A percentile compares a stretch with the other conserved stretches of the same genome.
Conservation (phyloP, 2,113 vertebrate species). For the Dascyllus trimaculatus region DNA sequence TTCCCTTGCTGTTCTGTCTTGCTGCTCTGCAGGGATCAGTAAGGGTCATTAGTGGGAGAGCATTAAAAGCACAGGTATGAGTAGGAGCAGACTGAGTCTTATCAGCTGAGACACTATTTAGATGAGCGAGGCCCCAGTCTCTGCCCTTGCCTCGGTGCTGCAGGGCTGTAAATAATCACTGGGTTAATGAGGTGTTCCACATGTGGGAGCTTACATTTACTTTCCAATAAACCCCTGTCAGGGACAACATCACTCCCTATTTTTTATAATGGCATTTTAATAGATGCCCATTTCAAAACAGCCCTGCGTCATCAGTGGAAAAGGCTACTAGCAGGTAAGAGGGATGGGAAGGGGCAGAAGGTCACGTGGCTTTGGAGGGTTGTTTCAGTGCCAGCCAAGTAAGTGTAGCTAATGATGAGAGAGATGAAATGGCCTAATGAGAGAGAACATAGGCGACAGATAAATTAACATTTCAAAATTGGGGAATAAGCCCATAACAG, state of each 20-base stretch:
- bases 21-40: slow-evolving; percentile 19
- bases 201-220: slow-evolving; percentile 64
- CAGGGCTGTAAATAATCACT: slow-evolving; percentile 63
- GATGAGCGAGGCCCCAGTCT: slow-evolving; percentile 35
- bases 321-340: not conserved
- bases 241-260: slow-evolving; percentile 62
- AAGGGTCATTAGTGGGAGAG: slow-evolving; percentile 15
- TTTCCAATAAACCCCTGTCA: slow-evolving; percentile 66
- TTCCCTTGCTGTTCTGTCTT: not conserved
- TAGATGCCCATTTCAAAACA: slow-evolving; percentile 67
- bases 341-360: not conserved
- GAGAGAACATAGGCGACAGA: not conserved
- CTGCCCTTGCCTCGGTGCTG: slow-evolving; percentile 18
- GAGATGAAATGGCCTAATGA: not conserved
- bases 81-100: slow-evolving; percentile 9
- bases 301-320: slow-evolving; percentile 15
- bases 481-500: not conserved
- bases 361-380: not conserved
- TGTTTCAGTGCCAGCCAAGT: not conserved
- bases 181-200: slow-evolving; percentile 73
- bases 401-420: slow-evolving; percentile 7
- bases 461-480: not conserved
- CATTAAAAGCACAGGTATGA: slow-evolving; percentile 42
- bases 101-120: slow-evolving; percentile 49
- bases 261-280: slow-evolving; percentile 76